Evolutionary conservation across 2,888 invertebrate species (phyloP), one percentile per base, ranked within the genome.

Genomic region (Omphaloscelis lunosa): DNA sequence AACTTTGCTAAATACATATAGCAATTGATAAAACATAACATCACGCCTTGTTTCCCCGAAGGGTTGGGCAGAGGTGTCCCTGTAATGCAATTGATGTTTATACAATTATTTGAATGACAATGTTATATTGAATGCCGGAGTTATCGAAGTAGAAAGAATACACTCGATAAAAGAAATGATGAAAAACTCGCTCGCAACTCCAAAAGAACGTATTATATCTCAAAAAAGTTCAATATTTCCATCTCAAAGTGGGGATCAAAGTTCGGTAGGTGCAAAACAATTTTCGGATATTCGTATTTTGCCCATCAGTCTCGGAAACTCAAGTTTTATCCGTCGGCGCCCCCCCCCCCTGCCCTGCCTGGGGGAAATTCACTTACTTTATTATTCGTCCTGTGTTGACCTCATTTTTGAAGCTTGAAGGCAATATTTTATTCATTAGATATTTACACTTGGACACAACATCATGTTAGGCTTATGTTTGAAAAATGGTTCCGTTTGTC

Each of bases 311-410:
- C 80, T 86, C 75, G 61, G 73, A 77, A 88, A 82, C 78, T 79
- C 82, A 72, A 89, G 86, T 82, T 87, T 86, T 81, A 83, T 85
- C 74, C 74, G 77, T 72, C 66, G 58, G 45, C 72, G 29, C 48
- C 66, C 48, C 23, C 62, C 34, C 45, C 29, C 56, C 56, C 65
- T 62, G 65, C n/a, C n/a, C n/a, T 41, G 65, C 68, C 45, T 58
- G 72, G 71, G 84, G 81, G 79, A 82, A 79, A 83, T 86, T 85
- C 79, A 86, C 83, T 87, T 79, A 84, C 76, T 87, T 89, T 86
- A 88, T 88, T 88, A 83, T 89, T 88, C 89, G 81, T 76, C 78
- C 80, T 82, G 77, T 86, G 86, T 84, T 89, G 89, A 84, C 87
- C 88, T 84, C 88, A 88, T 88, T 88, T 88, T 87, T 89, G 81